These are phyloP conservation scores for Cotesia chilonis DNA, from an alignment of 1,140 invertebrate species.

Conservation along the genomic window DNA sequence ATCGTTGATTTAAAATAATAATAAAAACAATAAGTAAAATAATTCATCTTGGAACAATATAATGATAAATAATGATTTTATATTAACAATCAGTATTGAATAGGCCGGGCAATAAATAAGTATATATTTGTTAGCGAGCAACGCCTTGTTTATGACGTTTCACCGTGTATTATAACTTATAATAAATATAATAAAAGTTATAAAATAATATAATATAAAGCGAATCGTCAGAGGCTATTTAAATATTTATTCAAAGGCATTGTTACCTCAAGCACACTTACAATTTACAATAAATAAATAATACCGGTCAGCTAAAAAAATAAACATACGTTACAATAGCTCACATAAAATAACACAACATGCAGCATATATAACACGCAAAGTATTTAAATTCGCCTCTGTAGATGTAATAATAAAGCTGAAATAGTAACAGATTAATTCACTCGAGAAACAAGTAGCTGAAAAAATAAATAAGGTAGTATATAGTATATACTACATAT, in stretches of 20 bases:
- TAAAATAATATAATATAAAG: conserved; percentile 16
- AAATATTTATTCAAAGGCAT: conserved; percentile 62
- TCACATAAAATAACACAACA: too few relatives aligned
- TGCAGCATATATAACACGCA: neutral
- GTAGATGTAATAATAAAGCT: neutral
- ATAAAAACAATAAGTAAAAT: too few relatives aligned
- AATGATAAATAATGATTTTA: conserved; percentile 55
- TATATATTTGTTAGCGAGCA: conserved; percentile 52
- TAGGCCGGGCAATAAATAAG: conserved; percentile 46
- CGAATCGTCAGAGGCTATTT: conserved; percentile 58
- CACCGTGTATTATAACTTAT: conserved; percentile 41
- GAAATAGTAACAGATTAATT: conserved; percentile 2
- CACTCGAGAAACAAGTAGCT: conserved; percentile 9
- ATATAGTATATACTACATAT: too few relatives aligned
- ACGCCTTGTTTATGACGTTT: conserved; percentile 52
- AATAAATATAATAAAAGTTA: neutral
- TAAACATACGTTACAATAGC: neutral
- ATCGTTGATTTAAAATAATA: too few relatives aligned
- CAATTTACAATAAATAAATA: neutral
- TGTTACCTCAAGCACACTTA: conserved; percentile 27
- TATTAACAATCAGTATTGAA: conserved; percentile 57
- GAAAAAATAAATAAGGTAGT: conserved; percentile 21
- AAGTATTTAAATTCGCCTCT: neutral
- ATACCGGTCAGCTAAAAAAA: neutral
- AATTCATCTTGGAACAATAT: conserved; percentile 19